phyloP scores from a whole-genome alignment of 2,797 vertebrate species.

The Artibeus lituratus region DNA sequence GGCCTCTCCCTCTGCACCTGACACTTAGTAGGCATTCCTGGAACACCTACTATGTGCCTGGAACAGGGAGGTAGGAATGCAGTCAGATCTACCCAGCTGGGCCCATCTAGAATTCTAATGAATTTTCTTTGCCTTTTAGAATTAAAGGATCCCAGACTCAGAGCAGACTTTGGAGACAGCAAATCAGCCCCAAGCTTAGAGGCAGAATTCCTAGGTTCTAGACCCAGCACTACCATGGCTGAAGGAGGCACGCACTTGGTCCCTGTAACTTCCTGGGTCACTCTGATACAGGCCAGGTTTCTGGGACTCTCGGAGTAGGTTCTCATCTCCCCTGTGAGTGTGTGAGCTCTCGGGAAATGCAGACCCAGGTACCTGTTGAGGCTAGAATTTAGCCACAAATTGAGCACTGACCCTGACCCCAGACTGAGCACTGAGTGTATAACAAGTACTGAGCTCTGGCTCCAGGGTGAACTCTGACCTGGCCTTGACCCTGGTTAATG shows the following conservation, averaged over 20 bases:
- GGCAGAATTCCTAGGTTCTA: not conserved
- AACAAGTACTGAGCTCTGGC: not conserved
- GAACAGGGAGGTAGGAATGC: not conserved
- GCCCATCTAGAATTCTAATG: not conserved
- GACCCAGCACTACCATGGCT: not conserved
- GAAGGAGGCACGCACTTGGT: not conserved
- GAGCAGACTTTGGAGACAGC: not conserved
- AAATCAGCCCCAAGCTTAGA: not conserved
- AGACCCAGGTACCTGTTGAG: not conserved
- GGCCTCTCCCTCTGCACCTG: not conserved
- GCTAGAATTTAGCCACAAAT: not conserved
- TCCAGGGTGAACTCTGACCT: not conserved
- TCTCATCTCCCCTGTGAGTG: not conserved
- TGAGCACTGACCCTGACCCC: not conserved
- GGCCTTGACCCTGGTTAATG: not conserved
- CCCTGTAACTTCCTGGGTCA: not conserved
- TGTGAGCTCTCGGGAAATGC: not conserved
- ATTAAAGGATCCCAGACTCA: constrained; percentile 5
- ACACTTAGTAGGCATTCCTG: not conserved
- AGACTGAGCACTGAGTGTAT: not conserved
- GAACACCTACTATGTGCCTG: not conserved
- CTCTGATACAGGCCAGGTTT: not conserved
- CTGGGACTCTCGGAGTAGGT: not conserved
- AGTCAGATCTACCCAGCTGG: not conserved
- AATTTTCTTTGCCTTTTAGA: constrained; percentile 18